Base-by-base conservation (phyloP, 2,113 vertebrate species). In the Epinephelus fuscoguttatus region DNA sequence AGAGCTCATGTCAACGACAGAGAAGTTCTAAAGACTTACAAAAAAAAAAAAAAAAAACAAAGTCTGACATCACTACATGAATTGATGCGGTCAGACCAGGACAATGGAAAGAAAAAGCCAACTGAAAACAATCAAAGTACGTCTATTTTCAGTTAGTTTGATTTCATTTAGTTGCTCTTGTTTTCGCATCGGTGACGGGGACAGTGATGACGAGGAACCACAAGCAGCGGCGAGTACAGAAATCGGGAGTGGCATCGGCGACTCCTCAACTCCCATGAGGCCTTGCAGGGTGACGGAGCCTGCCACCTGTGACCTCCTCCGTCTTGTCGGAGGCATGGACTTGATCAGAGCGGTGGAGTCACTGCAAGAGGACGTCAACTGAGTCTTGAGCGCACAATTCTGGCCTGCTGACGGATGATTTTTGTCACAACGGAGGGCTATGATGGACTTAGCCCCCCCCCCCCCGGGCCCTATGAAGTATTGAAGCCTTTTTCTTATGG, bases 41-140 rank as follows among this genome's bases (percentile, higher is more conserved):
- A 69, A 73, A 57, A 67, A 12, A 21, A 69, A 73, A 57, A 67
- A 12, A 40, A 55, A 52, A 68, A 21, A 27, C 47, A 56, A 21
- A n/a, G 75, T 62, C 60, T 6, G 74, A 63, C 33, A 37, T 61
- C 72, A 89, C 80, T 63, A 67, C 80, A 64, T n/a, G 27, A 74
- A 30, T 63, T 64, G 61, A 61, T 75, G 87, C 61, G 75, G 69
- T 86, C 87, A 40, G 80, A 76, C 70, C 53, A 50, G 78, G 69
- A 92, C 78, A 82, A 87, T 47, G 78, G 90, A 91, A 90, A 86
- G 87, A 78, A 89, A 87, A 93, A 89, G 86, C 83, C 91, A 90
- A 89, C 80, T 82, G 82, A 89, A 91, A 93, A 88, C 90, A 88
- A 90, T 91, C 85, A 81, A 69, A 81, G 72, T 84, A 21, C 62